A percentile compares a stretch with the other conserved stretches of the same genome.
These are phyloP conservation scores for Acrossocheilus wenchowensis DNA, from an alignment of 2,797 vertebrate genomes.

Conservation along the genomic window DNA sequence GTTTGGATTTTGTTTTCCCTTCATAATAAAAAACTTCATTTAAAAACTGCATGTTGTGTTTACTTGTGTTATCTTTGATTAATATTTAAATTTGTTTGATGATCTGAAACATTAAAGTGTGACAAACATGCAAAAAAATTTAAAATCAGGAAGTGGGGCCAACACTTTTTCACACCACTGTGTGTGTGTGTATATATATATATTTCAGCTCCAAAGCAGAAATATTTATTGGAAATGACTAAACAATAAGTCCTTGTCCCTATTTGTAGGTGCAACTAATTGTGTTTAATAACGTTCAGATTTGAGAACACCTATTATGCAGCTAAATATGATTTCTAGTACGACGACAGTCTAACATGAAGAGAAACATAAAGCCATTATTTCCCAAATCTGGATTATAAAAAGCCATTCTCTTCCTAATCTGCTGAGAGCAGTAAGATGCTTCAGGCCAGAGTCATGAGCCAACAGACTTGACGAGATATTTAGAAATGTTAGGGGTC, in stretches of 20 bases:
- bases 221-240: background rate
- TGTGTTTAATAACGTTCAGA: background rate
- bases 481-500: background rate
- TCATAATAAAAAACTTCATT: too few relatives aligned
- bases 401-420: constrained; percentile 69
- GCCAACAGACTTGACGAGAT: constrained; percentile 12
- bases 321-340: constrained; percentile 26
- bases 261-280: background rate
- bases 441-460: constrained; percentile 39
- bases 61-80: too few relatives aligned
- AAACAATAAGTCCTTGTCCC: background rate
- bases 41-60: too few relatives aligned
- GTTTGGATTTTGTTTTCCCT: too few relatives aligned
- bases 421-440: constrained; percentile 70
- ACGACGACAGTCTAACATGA: constrained; percentile 57
- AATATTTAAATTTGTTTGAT: too few relatives aligned
- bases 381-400: constrained; percentile 74
- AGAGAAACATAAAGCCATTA: constrained; percentile 57
- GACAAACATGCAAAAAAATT: too few relatives aligned
- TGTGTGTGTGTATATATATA: too few relatives aligned
- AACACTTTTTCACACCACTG: too few relatives aligned
- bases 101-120: too few relatives aligned
- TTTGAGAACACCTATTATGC: background rate
- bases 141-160: too few relatives aligned
- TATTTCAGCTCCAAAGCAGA: background rate